Evolutionary conservation across 2,888 invertebrate genomes (phyloP), one percentile per base, ranked within the genome.

Genomic region (Graphium colonna): DNA sequence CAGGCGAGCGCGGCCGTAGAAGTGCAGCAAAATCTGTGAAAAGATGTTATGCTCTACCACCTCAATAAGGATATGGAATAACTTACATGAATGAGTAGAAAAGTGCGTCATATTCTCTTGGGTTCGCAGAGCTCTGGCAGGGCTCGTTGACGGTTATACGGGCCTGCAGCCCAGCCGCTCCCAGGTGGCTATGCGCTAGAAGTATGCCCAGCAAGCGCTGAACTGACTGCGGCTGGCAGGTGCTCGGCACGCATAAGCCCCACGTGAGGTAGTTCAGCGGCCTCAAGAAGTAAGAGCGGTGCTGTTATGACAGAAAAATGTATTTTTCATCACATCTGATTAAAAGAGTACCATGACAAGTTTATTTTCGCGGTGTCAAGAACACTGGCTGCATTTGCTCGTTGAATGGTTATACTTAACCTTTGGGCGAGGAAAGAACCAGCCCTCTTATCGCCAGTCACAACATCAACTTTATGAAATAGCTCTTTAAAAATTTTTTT

Each of bases 181-280:
- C 82, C 0, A 88, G 77, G 39, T 88, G 84, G 60, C 86, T 87
- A 33, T 79, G 73, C 1, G 79, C 73, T 5, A 88, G 70, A 68
- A 87, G 68, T 1, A 77, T 69, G 1, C 66, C 63, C 1, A 82
- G 68, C 21, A 88, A 62, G 0, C 71, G 68, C 39, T 79, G 77
- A 12, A 86, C 79, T 0, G 86, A 78, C 0, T 54, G 60, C 0
- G 81, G 68, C 0, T 67, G 64, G 61, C 92, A 92, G 0, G 79
- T 71, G 0, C 77, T 76, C 0, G 92, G 92, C 10, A 90, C 87
- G 61, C 92, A 92, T 1, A 87, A 78, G 0, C 91, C 92, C 91
- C 91, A 91, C 52, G 89, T 84, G 47, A 92, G 55, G 61, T 79
- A 76, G 67, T 82, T 86, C 12, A 79, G 67, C 0, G 77, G 77